Evolutionary conservation across 53 echinoderm and acorn worm genomes (phyloP).

Genomic region (Pentamera pediparva): DNA sequence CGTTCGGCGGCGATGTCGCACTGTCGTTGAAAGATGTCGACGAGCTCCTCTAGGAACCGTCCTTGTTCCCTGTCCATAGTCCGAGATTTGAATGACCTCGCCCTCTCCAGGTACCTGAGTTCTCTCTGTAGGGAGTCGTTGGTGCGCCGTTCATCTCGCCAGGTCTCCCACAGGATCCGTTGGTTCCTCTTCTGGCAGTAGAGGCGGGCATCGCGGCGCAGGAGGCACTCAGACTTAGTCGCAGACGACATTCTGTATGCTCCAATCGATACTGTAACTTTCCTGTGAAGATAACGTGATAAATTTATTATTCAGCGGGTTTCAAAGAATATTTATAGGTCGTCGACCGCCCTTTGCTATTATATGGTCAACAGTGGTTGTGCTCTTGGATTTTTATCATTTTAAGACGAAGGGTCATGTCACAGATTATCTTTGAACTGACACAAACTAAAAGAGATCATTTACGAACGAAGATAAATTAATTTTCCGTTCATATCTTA

Average conservation of each 20-base stretch:
- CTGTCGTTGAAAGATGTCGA: constrained; percentile 74
- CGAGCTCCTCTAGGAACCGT: constrained; percentile 53
- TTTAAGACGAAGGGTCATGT: too few species aligned
- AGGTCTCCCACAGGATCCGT: constrained; percentile 66
- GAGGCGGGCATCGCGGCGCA: constrained; percentile 58
- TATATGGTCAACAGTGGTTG: too few species aligned
- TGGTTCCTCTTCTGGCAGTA: constrained; percentile 72
- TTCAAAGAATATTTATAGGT: too few species aligned
- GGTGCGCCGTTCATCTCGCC: constrained; percentile 61
- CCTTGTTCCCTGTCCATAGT: constrained; percentile 78
- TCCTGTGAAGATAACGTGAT: too few species aligned
- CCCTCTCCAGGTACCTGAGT: constrained; percentile 63
- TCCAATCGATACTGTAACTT: too few species aligned
- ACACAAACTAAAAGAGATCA: too few species aligned
- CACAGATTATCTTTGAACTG: too few species aligned
- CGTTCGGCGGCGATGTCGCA: constrained; percentile 73
- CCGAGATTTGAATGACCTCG: constrained; percentile 47
- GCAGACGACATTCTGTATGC: constrained; percentile 39
- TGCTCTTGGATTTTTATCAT: too few species aligned
- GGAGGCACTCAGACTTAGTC: constrained; percentile 63
- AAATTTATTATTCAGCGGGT: too few species aligned
- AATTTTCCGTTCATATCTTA: too few species aligned
- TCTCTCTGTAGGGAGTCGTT: constrained; percentile 55
- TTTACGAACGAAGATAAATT: too few species aligned
- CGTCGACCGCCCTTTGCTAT: too few species aligned